These are phyloP conservation scores for Carassius gibelio DNA, from an alignment of 2,113 vertebrate species.

Conservation along the genomic window DNA sequence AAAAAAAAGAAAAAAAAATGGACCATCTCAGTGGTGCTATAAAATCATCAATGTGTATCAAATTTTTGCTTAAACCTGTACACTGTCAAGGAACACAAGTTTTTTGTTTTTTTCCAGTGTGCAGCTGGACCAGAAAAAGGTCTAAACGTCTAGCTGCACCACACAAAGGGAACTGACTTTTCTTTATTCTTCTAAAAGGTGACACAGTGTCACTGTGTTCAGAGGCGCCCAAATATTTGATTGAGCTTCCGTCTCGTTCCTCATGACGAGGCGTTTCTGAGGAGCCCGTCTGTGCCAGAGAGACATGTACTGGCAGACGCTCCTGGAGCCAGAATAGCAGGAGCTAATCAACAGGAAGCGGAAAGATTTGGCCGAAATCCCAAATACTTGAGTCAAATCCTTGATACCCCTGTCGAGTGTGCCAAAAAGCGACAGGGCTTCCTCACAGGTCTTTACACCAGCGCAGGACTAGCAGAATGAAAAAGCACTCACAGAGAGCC, in stretches of 20 bases:
- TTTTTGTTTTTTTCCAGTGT: background rate
- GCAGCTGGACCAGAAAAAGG: background rate
- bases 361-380: conserved; percentile 62
- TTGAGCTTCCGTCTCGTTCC: conserved; percentile 62
- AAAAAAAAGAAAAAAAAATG: too few species aligned
- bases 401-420: background rate
- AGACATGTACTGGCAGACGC: conserved; percentile 1
- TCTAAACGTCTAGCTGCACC: background rate
- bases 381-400: conserved; percentile 33
- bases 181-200: conserved; percentile 37
- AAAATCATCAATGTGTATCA: too few species aligned
- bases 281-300: conserved; percentile 57
- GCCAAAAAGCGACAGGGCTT: background rate
- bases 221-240: conserved; percentile 65
- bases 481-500: background rate
- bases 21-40: too few species aligned
- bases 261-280: conserved; percentile 54
- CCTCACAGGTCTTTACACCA: background rate
- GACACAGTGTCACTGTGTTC: conserved; percentile 63
- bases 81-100: too few species aligned
- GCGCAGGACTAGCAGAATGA: background rate
- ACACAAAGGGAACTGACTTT: background rate
- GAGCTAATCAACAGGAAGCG: conserved; percentile 65
- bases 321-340: conserved; percentile 62
- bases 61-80: too few species aligned